These are phyloP conservation scores for Eristalis intricaria DNA, from an alignment of 2,888 invertebrate genomes.

Conservation along the genomic window DNA sequence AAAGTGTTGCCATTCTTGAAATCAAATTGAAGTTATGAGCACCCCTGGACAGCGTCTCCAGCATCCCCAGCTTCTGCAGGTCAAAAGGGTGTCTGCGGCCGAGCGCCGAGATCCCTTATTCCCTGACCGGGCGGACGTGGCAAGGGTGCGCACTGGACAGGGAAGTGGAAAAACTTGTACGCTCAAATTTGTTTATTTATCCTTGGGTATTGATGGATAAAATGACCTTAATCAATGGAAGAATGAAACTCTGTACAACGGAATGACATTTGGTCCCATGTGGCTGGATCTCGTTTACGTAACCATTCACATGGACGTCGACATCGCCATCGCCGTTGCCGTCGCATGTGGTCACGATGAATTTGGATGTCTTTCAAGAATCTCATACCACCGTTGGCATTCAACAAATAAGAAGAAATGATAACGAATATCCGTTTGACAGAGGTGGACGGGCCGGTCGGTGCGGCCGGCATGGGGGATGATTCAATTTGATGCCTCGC, in stretches of 20 bases:
- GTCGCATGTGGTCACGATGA: slow-evolving; percentile 56
- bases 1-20: slow-evolving; percentile 50
- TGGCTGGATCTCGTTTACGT: slow-evolving; percentile 72
- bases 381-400: slow-evolving; percentile 46
- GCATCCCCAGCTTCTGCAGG: slow-evolving; percentile 20
- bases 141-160: not conserved
- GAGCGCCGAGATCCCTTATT: not conserved
- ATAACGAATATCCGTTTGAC: slow-evolving; percentile 52
- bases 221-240: slow-evolving; percentile 80
- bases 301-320: slow-evolving; percentile 45
- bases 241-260: slow-evolving; percentile 67
- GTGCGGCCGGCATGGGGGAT: slow-evolving; percentile 50
- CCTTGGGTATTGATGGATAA: slow-evolving; percentile 75
- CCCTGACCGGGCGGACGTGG: slow-evolving; percentile 36
- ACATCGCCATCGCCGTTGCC: too few relatives aligned
- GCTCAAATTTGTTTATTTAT: slow-evolving; percentile 73
- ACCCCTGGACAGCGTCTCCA: slow-evolving; percentile 4
- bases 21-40: slow-evolving; percentile 47
- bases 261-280: slow-evolving; percentile 77
- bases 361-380: slow-evolving; percentile 49
- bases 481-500: slow-evolving; percentile 47
- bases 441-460: slow-evolving; percentile 43
- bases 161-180: slow-evolving; percentile 56
- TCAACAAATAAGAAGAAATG: slow-evolving; percentile 60
- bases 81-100: slow-evolving; percentile 2